Percentiles rank a stretch among this genome's conserved stretches.
Conservation (phyloP, 1,140 invertebrate species). For the Drosophila jambulina region DNA sequence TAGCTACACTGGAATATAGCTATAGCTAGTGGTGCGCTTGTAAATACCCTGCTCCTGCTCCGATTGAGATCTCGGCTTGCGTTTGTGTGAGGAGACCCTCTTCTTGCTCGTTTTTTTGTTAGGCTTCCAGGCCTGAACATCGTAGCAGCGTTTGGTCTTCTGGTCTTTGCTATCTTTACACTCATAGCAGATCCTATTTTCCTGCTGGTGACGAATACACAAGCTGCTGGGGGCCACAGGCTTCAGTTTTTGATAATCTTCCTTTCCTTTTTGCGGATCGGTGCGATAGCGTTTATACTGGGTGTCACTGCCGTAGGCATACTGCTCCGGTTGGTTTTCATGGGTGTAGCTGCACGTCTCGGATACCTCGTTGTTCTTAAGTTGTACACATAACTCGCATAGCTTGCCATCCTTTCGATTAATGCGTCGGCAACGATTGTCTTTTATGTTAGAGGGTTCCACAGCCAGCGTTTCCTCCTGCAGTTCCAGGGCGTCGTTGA, state of each 20-base stretch:
- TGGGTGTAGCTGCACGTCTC: conserved; percentile 76
- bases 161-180: conserved; percentile 60
- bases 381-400: conserved; percentile 66
- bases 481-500: conserved; percentile 5
- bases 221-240: conserved; percentile 44
- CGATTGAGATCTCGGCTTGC: conserved; percentile 29
- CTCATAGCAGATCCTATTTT: conserved; percentile 57
- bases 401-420: conserved; percentile 50
- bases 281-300: conserved; percentile 61
- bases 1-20: not conserved
- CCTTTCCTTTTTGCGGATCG: not conserved
- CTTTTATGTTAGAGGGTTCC: conserved; percentile 43
- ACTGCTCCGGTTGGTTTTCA: conserved; percentile 58
- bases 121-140: conserved; percentile 24
- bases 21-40: conserved; percentile 72
- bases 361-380: conserved; percentile 64
- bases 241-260: conserved; percentile 15
- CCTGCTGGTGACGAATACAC: conserved; percentile 49
- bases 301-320: conserved; percentile 62
- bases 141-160: conserved; percentile 56
- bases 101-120: not conserved
- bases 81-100: conserved; percentile 2
- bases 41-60: conserved; percentile 64
- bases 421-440: conserved; percentile 24
- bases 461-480: conserved; percentile 28